These are phyloP conservation scores for Pilophorus perplexus DNA, from an alignment of 2,888 invertebrate species.

Conservation along the genomic window DNA sequence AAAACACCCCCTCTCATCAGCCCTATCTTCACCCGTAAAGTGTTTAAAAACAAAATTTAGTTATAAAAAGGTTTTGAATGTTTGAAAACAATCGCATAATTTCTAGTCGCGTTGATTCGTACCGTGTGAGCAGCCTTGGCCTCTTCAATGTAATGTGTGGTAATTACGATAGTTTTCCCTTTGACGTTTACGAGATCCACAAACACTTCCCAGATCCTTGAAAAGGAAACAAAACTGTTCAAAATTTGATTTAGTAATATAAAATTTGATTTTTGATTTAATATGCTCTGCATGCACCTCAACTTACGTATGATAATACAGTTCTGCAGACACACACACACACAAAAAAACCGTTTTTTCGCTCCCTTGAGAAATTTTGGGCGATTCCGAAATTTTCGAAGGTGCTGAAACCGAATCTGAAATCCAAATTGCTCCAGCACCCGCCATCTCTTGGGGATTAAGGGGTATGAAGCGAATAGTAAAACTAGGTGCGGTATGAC, in stretches of 20 bases:
- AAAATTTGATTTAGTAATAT: background rate
- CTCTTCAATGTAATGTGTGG: conserved; percentile 41
- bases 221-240: background rate
- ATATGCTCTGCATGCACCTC: too few species aligned
- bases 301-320: too few species aligned
- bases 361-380: too few species aligned
- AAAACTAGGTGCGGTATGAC: too few species aligned
- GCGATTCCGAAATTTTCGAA: too few species aligned
- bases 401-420: too few species aligned
- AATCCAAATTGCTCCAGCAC: too few species aligned
- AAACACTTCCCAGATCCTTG: conserved; percentile 36
- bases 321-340: too few species aligned
- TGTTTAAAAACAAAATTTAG: background rate
- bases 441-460: too few species aligned
- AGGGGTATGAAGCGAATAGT: too few species aligned
- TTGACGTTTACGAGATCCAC: conserved; percentile 25
- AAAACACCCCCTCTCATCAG: conserved; percentile 39
- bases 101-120: background rate
- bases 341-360: too few species aligned
- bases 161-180: conserved; percentile 38
- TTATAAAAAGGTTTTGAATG: background rate
- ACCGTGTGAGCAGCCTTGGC: conserved; percentile 36
- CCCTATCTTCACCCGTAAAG: too few species aligned
- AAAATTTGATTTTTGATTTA: background rate
- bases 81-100: background rate